A percentile compares a stretch with the other conserved stretches of the same genome.
Conservation (phyloP, 1,140 invertebrate species). For the Drosophila pectinifera region DNA sequence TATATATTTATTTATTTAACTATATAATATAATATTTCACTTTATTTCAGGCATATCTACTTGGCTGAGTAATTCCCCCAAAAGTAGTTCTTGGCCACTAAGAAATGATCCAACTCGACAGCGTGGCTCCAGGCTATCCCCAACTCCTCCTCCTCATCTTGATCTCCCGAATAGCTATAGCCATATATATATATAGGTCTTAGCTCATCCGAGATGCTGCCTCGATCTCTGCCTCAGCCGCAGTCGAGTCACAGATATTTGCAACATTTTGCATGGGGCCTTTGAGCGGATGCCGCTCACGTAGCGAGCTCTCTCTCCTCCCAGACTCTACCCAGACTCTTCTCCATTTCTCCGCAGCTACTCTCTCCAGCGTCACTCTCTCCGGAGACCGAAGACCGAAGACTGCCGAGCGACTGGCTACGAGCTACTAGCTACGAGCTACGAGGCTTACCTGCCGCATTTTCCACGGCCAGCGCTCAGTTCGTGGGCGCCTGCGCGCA, state of each 20-base stretch:
- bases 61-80: not conserved
- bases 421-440: not conserved
- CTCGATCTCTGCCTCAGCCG: constrained; percentile 1
- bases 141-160: not conserved
- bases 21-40: too few relatives aligned
- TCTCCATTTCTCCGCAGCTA: constrained; percentile 9
- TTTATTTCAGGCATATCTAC: too few relatives aligned
- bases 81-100: too few relatives aligned
- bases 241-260: constrained; percentile 74
- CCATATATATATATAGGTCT: too few relatives aligned
- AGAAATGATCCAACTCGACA: not conserved
- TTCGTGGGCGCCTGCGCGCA: constrained; percentile 80
- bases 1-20: too few relatives aligned
- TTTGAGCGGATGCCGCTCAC: constrained; percentile 76
- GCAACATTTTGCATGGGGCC: constrained; percentile 80
- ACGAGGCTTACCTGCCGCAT: constrained; percentile 65
- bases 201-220: constrained; percentile 7
- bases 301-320: constrained; percentile 28
- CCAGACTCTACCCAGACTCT: not conserved
- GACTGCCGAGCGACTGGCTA: not conserved
- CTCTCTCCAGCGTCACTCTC: constrained; percentile 20
- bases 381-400: not conserved
- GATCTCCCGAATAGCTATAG: not conserved
- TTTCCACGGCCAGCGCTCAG: constrained; percentile 65
- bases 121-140: constrained; percentile 6